Evolutionary conservation across 2,888 invertebrate species (phyloP).

Genomic region (Tribolium freemani): DNA sequence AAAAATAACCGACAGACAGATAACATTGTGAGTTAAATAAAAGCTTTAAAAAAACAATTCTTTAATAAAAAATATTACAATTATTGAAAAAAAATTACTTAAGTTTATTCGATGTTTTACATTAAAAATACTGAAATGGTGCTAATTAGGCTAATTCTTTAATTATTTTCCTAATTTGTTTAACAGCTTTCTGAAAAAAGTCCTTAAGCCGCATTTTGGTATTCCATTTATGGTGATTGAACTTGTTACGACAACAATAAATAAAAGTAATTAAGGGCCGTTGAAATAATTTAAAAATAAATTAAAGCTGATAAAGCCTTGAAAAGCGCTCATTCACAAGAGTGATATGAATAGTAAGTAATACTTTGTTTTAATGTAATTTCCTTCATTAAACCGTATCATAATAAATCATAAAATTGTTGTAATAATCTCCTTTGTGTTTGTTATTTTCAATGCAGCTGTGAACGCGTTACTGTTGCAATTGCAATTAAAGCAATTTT

Average conservation of each 20-base stretch:
- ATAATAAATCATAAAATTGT: constrained; percentile 33
- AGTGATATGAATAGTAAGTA: constrained; percentile 3
- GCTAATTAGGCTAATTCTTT: no score
- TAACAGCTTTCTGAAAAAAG: no score
- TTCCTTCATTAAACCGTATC: constrained; percentile 26
- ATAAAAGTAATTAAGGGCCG: neutral
- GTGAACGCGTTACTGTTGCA: constrained; percentile 23
- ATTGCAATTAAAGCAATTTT: constrained; percentile 26
- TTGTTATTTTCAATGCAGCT: constrained; percentile 16
- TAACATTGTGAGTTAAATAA: no score
- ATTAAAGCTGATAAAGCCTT: constrained; percentile 15
- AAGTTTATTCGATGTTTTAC: no score
- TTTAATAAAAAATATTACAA: no score
- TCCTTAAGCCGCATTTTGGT: no score
- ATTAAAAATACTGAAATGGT: no score
- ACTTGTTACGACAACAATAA: neutral
- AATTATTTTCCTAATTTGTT: no score
- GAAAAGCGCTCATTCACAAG: constrained; percentile 13
- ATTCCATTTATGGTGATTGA: neutral
- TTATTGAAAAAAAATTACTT: no score
- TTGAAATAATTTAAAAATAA: neutral
- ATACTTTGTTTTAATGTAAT: constrained; percentile 23
- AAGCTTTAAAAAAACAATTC: no score
- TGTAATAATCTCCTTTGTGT: constrained; percentile 21
- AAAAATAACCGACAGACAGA: no score